Conservation (phyloP, 2,113 vertebrate species). For the Sturnira hondurensis region DNA sequence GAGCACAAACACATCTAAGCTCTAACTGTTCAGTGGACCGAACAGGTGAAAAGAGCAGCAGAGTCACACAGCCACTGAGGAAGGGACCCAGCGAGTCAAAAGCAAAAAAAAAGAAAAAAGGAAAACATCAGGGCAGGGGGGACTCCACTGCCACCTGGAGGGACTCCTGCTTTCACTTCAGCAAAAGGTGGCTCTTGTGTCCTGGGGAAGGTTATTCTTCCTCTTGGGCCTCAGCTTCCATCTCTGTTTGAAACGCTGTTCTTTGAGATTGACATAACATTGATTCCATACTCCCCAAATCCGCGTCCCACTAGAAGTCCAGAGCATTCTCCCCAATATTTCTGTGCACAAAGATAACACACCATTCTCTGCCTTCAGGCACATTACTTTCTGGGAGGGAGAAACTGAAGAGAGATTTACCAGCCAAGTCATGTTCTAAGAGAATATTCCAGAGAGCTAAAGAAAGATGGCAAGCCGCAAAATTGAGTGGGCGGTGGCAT, state of each 20-base stretch:
- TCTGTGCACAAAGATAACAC: not conserved
- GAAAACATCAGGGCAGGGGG: fast-evolving
- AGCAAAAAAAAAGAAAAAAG: too few relatives aligned
- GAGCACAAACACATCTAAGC: not conserved
- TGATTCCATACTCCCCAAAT: not conserved
- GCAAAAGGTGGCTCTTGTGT: not conserved
- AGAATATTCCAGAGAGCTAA: not conserved
- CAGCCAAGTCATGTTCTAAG: not conserved
- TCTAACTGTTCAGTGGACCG: not conserved
- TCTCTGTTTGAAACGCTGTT: not conserved
- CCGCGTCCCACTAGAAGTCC: not conserved
- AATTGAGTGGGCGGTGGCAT: too few relatives aligned
- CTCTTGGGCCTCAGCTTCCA: not conserved
- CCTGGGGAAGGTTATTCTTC: not conserved
- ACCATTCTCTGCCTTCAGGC: not conserved
- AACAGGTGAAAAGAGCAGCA: not conserved
- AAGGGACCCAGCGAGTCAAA: not conserved
- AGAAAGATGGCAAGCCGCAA: not conserved
- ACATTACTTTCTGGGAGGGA: not conserved
- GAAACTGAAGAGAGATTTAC: not conserved
- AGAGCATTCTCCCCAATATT: not conserved
- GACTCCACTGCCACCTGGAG: not conserved
- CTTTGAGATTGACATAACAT: not conserved
- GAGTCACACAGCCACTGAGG: not conserved
- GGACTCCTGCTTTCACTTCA: not conserved